Percentiles rank a stretch among this genome's conserved stretches.
These are phyloP conservation scores for Microcebus griseorufus DNA, from an alignment of 2,113 vertebrate genomes.

Conservation along the genomic window DNA sequence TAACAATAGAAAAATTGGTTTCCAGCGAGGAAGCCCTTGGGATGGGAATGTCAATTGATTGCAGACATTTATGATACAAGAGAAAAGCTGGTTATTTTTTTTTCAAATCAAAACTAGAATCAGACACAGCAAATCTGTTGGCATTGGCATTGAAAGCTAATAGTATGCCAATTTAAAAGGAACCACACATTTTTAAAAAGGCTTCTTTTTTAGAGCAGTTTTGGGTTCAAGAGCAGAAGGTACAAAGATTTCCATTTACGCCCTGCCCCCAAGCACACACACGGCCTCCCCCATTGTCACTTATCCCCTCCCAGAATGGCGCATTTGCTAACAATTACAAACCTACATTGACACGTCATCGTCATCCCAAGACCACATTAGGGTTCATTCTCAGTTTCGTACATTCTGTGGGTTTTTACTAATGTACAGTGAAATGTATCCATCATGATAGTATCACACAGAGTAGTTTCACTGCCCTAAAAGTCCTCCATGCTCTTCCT, in stretches of 20 bases:
- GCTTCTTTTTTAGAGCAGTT: neutral
- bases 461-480: neutral
- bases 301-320: neutral
- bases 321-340: neutral
- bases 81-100: neutral
- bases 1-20: neutral
- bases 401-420: neutral
- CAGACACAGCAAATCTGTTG: neutral
- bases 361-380: neutral
- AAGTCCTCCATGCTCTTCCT: neutral
- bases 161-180: neutral
- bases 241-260: neutral
- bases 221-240: neutral
- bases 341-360: neutral
- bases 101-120: slow-evolving; percentile 23
- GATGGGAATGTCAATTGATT: neutral
- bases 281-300: too few relatives aligned
- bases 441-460: neutral
- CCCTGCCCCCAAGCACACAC: accelerated
- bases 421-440: neutral
- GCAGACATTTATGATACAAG: neutral
- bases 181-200: neutral
- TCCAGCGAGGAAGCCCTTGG: neutral
- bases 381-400: neutral
- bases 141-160: neutral